phyloP scores from a whole-genome alignment of 2,888 invertebrate genomes.

The Aplocera efformata region DNA sequence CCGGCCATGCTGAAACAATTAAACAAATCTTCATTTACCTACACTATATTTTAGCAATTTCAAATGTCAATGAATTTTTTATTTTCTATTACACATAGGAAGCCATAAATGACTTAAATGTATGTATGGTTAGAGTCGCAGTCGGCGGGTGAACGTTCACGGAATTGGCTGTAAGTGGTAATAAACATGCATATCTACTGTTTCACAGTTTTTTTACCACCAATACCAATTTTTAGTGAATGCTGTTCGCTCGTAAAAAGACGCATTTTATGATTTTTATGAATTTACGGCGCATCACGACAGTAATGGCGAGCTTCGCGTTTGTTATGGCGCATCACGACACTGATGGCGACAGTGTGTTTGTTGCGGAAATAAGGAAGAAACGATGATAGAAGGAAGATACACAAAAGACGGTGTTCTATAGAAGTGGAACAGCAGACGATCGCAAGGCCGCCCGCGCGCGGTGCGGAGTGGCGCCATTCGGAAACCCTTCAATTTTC shows the following conservation, averaged over 20 bases:
- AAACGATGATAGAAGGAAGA: conserved; percentile 2
- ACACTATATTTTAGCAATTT: too few species aligned
- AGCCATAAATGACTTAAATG: too few species aligned
- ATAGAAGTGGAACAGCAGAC: conserved; percentile 8
- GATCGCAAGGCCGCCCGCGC: not conserved
- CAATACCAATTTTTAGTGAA: conserved; percentile 15
- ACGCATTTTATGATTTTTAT: conserved; percentile 8
- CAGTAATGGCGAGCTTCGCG: conserved; percentile 3
- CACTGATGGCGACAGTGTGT: conserved; percentile 5
- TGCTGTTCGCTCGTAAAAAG: conserved; percentile 6
- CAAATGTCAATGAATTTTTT: too few species aligned
- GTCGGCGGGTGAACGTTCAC: not conserved
- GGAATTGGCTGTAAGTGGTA: conserved; percentile 3
- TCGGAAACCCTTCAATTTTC: too few species aligned
- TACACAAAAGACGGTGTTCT: conserved; percentile 8
- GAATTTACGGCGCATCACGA: conserved; percentile 12
- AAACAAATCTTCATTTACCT: too few species aligned
- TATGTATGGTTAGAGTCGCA: not conserved
- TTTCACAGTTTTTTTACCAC: conserved; percentile 9
- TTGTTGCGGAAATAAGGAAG: conserved; percentile 1
- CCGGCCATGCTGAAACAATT: not conserved
- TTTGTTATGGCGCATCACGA: conserved; percentile 11
- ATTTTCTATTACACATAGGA: too few species aligned
- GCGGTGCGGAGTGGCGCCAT: too few species aligned
- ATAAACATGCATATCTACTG: conserved; percentile 8